A percentile compares a stretch with the other conserved stretches of the same genome.
These are phyloP conservation scores for Cynodonichthys magdalenae DNA, from an alignment of 2,797 vertebrate genomes.

Conservation along the genomic window DNA sequence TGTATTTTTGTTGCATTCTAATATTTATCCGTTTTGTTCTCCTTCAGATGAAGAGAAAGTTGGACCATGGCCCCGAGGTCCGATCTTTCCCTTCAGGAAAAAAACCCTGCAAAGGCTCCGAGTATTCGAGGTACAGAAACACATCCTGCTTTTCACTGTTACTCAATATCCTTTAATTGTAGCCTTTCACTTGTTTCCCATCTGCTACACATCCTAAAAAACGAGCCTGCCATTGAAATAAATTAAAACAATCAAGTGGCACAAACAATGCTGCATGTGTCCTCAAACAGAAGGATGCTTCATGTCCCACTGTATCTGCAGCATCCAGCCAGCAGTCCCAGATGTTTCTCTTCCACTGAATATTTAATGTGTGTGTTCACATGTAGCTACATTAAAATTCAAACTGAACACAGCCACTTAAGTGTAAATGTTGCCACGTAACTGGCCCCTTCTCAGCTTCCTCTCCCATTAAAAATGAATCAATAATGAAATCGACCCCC, in stretches of 20 bases:
- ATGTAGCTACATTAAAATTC: constrained; percentile 72
- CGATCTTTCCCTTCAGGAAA: constrained; percentile 99
- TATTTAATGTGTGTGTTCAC: constrained; percentile 72
- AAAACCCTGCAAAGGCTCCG: constrained; percentile 98
- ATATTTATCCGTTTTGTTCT: constrained; percentile 34
- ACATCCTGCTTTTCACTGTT: background rate
- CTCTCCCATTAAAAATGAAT: constrained; percentile 78
- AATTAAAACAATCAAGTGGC: constrained; percentile 23
- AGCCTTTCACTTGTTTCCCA: constrained; percentile 7
- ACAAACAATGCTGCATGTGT: constrained; percentile 19
- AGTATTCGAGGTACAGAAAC: constrained; percentile 91
- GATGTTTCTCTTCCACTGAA: constrained; percentile 62
- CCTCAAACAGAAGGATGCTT: constrained; percentile 44
- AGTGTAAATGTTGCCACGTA: constrained; percentile 66
- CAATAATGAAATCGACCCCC: constrained; percentile 70
- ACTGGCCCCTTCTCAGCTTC: constrained; percentile 60
- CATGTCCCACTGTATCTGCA: constrained; percentile 29
- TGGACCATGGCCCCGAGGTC: constrained; percentile 99
- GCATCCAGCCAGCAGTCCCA: constrained; percentile 43
- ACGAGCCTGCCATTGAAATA: constrained; percentile 12
- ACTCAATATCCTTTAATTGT: background rate
- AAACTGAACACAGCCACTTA: constrained; percentile 63
- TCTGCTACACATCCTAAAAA: constrained; percentile 9
- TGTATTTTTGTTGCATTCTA: constrained; percentile 9
- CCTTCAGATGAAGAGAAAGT: constrained; percentile 99